A percentile compares a stretch with the other conserved stretches of the same genome.
Conservation (phyloP, 2,113 vertebrate genomes). For the Beaufortia kweichowensis region DNA sequence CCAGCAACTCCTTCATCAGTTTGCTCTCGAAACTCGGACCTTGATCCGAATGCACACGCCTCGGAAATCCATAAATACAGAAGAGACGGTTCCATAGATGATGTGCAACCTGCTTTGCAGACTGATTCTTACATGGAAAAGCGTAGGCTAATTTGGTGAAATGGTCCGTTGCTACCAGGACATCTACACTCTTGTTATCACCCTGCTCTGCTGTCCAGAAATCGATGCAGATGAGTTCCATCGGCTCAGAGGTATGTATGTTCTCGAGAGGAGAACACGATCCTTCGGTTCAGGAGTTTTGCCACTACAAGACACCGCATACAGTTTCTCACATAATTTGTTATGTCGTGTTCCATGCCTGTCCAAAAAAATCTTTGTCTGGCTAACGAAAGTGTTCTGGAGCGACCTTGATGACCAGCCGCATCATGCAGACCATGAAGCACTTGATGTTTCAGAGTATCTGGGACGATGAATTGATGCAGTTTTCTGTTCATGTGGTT, state of each 20-base stretch:
- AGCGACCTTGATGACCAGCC: background rate
- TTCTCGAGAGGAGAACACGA: background rate
- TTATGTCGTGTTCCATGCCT: background rate
- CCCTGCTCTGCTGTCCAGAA: too few relatives aligned
- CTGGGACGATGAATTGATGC: constrained; percentile 18
- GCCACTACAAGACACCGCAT: background rate
- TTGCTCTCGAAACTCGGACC: background rate
- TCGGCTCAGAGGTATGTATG: background rate
- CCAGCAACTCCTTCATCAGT: background rate
- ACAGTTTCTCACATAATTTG: background rate
- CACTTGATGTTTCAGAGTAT: background rate
- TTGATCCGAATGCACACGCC: background rate
- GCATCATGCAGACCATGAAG: constrained; percentile 7
- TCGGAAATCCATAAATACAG: background rate
- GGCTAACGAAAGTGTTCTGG: background rate
- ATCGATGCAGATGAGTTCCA: background rate
- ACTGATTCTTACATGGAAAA: background rate
- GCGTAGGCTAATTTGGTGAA: constrained; percentile 9
- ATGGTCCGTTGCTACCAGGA: background rate
- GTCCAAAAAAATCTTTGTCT: constrained; percentile 21
- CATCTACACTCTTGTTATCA: too few relatives aligned
- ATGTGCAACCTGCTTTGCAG: background rate
- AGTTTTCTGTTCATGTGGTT: background rate
- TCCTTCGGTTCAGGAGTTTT: constrained; percentile 10
- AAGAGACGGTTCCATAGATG: background rate